A percentile compares a stretch with the other conserved stretches of the same genome.
These are phyloP conservation scores for Tetrax tetrax DNA, from an alignment of 2,113 vertebrate genomes.

Conservation along the genomic window DNA sequence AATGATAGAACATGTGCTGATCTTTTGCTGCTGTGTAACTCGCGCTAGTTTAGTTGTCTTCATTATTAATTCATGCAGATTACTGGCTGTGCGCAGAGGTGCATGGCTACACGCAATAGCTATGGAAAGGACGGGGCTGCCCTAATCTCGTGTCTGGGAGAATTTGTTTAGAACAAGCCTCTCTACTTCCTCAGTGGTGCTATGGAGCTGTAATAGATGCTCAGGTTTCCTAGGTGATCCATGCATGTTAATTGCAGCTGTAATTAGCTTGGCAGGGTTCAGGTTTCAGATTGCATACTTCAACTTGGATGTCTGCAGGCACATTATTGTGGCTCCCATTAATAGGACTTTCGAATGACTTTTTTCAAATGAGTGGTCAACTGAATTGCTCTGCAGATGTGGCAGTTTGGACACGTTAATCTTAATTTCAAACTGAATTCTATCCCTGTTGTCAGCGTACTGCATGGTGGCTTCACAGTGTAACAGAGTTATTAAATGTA, in stretches of 20 bases:
- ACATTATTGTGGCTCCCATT: neutral
- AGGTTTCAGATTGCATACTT: neutral
- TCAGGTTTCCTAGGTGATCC: neutral
- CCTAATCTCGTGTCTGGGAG: neutral
- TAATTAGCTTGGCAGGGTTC: neutral
- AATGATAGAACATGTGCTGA: neutral
- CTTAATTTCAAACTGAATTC: neutral
- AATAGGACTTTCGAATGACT: neutral
- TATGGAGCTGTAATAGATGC: neutral
- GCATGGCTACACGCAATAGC: neutral
- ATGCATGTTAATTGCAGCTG: neutral
- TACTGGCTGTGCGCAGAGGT: neutral
- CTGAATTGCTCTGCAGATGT: neutral
- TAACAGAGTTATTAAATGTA: neutral
- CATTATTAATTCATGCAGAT: neutral
- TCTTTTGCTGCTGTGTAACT: neutral
- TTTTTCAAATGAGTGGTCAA: neutral
- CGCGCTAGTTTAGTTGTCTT: neutral
- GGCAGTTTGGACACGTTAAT: neutral
- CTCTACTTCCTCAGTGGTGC: neutral
- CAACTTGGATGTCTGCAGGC: neutral
- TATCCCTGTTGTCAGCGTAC: neutral
- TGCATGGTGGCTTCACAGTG: neutral
- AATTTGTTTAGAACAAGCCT: neutral
- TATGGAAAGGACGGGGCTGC: neutral